A percentile compares a stretch with the other conserved stretches of the same genome.
These are phyloP conservation scores for Brachyptera putata DNA, from an alignment of 2,888 invertebrate genomes.

Conservation along the genomic window DNA sequence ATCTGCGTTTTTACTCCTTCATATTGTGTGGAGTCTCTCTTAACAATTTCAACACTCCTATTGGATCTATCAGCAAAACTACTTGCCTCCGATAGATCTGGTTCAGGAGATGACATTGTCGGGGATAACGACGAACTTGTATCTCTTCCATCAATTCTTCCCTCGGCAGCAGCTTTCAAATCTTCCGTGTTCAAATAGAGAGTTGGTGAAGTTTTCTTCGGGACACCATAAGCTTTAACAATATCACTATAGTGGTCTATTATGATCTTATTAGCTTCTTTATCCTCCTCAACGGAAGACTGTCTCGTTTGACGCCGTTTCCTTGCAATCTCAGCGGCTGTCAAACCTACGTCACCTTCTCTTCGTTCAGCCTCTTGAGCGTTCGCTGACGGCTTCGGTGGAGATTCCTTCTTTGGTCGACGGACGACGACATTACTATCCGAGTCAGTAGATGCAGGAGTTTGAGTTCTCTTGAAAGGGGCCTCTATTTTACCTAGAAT, in stretches of 20 bases:
- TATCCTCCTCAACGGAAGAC: conserved; percentile 42
- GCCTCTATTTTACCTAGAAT: conserved; percentile 8
- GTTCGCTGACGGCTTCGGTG: conserved; percentile 33
- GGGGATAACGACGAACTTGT: conserved; percentile 1
- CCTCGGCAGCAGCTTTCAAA: conserved; percentile 53
- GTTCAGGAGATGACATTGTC: neutral
- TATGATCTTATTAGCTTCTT: conserved; percentile 64
- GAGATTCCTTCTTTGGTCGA: conserved; percentile 33
- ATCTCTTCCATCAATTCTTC: neutral
- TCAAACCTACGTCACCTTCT: conserved; percentile 34
- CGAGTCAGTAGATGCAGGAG: neutral
- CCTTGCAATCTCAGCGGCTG: conserved; percentile 43
- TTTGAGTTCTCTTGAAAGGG: neutral
- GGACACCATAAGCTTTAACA: conserved; percentile 68
- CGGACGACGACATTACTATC: neutral
- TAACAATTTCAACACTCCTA: too few species aligned
- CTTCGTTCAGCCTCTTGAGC: conserved; percentile 21
- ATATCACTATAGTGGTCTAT: conserved; percentile 79
- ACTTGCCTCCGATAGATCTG: too few species aligned
- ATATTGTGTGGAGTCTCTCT: too few species aligned
- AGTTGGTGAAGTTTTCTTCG: conserved; percentile 47
- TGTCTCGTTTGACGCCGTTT: conserved; percentile 41
- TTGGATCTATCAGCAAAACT: too few species aligned
- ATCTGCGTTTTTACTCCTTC: too few species aligned
- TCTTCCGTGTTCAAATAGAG: conserved; percentile 61